Evolutionary conservation across 1,140 invertebrate species (phyloP).

Genomic region (Trachymyrmex cornetzi): DNA sequence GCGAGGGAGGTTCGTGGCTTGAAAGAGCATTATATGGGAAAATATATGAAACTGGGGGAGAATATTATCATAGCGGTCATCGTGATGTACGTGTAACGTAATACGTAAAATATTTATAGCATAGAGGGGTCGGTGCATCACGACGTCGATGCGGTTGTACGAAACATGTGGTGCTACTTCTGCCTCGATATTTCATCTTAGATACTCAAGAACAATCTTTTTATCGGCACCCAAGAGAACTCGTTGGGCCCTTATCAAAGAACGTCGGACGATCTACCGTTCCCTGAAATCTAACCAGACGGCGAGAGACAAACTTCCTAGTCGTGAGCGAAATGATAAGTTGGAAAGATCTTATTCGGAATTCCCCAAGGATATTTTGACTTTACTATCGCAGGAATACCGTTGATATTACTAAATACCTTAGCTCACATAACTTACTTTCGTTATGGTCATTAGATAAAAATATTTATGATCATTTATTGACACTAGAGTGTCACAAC

Average conservation of each 20-base stretch:
- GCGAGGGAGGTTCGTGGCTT: background rate
- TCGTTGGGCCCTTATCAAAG: slow-evolving; percentile 45
- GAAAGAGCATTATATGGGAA: slow-evolving; percentile 27
- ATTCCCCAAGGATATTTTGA: slow-evolving; percentile 8
- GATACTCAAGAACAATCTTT: slow-evolving; percentile 50
- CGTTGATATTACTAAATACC: background rate
- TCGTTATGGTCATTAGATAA: background rate
- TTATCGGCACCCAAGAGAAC: slow-evolving; percentile 47
- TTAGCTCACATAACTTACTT: background rate
- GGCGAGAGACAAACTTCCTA: slow-evolving; percentile 42
- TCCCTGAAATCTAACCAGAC: slow-evolving; percentile 29
- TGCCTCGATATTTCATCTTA: slow-evolving; percentile 56
- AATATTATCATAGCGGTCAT: slow-evolving; percentile 65
- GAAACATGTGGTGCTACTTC: slow-evolving; percentile 65
- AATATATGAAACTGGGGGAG: slow-evolving; percentile 62
- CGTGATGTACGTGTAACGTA: slow-evolving; percentile 71
- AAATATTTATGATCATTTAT: too few species aligned
- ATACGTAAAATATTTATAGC: slow-evolving; percentile 75
- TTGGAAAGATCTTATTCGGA: slow-evolving; percentile 7
- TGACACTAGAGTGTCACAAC: background rate
- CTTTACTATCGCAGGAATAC: background rate
- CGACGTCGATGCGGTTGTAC: slow-evolving; percentile 63
- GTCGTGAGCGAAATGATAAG: slow-evolving; percentile 52
- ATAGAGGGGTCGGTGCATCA: slow-evolving; percentile 55
- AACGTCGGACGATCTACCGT: slow-evolving; percentile 18